A percentile compares a stretch with the other conserved stretches of the same genome.
phyloP scores from a whole-genome alignment of 2,797 vertebrate genomes.

The Mionectes olivaceus region DNA sequence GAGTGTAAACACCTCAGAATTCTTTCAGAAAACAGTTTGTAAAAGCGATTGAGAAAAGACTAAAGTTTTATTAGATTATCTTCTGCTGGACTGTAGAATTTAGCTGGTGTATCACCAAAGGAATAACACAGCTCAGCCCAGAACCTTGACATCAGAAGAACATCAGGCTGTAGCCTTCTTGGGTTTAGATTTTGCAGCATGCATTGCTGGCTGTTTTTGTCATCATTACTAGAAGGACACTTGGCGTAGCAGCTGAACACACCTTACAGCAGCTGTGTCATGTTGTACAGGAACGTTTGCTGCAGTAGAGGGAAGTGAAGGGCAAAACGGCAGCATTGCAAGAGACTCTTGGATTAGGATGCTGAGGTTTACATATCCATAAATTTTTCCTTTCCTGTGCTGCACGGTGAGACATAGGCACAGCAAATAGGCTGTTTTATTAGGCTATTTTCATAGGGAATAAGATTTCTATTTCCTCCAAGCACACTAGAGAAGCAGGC shows the following conservation, averaged over 20 bases:
- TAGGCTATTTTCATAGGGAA: background rate
- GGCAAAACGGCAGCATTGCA: background rate
- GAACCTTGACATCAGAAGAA: accelerated
- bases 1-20: background rate
- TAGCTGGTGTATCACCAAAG: background rate
- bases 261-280: background rate
- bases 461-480: background rate
- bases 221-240: accelerated
- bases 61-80: background rate
- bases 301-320: background rate
- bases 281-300: background rate
- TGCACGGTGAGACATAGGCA: background rate
- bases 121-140: background rate
- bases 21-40: background rate
- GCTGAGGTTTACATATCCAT: background rate
- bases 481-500: background rate
- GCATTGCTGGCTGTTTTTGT: background rate
- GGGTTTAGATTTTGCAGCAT: background rate
- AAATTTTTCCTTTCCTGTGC: background rate
- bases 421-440: background rate
- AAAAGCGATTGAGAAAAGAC: background rate
- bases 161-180: background rate
- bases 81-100: background rate
- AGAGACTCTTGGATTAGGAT: background rate
- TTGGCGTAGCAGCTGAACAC: background rate